Base-by-base conservation (phyloP, 2,888 invertebrate genomes). In the Drosophila algonquin region DNA sequence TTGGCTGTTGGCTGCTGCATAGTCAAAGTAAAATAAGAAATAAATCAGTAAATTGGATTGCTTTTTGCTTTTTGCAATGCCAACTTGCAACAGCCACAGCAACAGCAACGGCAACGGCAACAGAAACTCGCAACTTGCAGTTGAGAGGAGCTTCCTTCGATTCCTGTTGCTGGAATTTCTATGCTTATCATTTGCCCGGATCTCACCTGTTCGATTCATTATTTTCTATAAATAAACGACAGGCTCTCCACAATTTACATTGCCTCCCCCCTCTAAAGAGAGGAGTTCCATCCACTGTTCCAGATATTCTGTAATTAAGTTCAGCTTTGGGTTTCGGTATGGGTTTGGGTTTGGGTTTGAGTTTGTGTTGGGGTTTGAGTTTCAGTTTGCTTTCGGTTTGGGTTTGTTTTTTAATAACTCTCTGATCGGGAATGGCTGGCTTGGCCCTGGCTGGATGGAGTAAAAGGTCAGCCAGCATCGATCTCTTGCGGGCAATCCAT, bases 151-250 rank as follows among this genome's bases (percentile, higher is more conserved):
- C 77, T 76, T 75, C 71, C 61, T 76, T 71, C 56, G 60, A 63
- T 47, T 51, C 57, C 44, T 53, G 52, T 32, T 56, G 32, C 32
- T 87, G 87, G 88, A 86, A 85, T 85, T 80, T 85, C 85, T 85
- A 88, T 88, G 85, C 88, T 88, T 88, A 88, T 88, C 89, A 88
- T 84, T 80, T 87, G 75, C 78, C 77, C 79, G 89, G 89, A 88
- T 88, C 88, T 88, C 88, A 89, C 87, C 88, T 88, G 88, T 84
- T 83, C 89, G 88, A 83, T 89, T 88, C 85, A 89, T 89, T 85
- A 85, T 85, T 85, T 84, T 85, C 85, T 85, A 85, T 85, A 85
- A 85, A 85, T 88, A 85, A 85, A 88, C 85, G 85, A 81, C 85
- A 76, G 81, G 54, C 63, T 59, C 67, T 61, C 72, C 69, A 59